These are phyloP conservation scores for Rhynchopsitta pachyrhyncha DNA, from an alignment of 2,113 vertebrate genomes.

Conservation along the genomic window DNA sequence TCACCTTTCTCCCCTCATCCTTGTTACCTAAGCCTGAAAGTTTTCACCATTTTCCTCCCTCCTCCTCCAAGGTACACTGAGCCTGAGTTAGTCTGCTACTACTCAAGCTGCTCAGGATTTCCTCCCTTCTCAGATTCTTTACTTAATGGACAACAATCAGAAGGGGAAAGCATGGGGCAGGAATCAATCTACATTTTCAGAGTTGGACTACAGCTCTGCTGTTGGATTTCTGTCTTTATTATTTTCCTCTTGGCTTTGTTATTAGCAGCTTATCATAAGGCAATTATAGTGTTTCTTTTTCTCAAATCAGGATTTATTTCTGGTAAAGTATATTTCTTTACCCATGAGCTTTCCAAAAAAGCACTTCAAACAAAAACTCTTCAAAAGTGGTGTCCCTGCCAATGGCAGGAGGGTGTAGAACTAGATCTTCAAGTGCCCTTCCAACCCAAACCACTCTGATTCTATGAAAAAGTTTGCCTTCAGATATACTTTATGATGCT, in stretches of 20 bases:
- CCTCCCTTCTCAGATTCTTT: not conserved
- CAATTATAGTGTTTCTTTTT: not conserved
- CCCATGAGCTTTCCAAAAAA: not conserved
- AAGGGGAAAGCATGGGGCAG: not conserved
- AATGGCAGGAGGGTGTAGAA: not conserved
- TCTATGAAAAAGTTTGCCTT: not conserved
- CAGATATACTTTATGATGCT: not conserved
- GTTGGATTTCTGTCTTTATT: not conserved
- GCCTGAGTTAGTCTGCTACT: not conserved
- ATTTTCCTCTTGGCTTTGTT: not conserved
- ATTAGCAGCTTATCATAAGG: not conserved
- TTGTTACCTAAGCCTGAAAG: not conserved
- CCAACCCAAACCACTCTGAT: not conserved
- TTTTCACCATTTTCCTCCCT: not conserved
- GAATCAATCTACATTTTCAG: not conserved
- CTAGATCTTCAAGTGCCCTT: not conserved
- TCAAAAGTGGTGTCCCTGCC: not conserved
- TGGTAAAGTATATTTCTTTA: not conserved
- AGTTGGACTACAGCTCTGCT: not conserved
- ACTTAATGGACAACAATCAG: not conserved
- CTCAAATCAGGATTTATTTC: not conserved
- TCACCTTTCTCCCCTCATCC: not conserved
- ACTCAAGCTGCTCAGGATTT: not conserved
- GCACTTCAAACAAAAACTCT: not conserved
- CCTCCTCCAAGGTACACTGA: fast-evolving